Conservation (phyloP, 2,888 invertebrate genomes). For the Acanthosepion lycidas region DNA sequence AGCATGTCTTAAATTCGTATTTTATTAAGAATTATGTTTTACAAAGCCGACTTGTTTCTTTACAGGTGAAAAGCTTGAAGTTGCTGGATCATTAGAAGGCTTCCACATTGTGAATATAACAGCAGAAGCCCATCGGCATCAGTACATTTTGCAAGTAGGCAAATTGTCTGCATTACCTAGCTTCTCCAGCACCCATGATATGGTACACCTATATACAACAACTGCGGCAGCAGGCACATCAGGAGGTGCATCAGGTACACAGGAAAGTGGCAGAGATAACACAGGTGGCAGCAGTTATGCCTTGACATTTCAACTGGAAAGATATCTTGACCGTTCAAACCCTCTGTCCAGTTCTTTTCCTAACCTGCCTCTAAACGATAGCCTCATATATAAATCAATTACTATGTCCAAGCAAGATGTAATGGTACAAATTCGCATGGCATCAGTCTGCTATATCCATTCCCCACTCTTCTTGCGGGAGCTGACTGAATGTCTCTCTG, state of each 20-base stretch:
- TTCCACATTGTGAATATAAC: constrained; percentile 90
- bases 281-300: constrained; percentile 35
- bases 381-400: constrained; percentile 35
- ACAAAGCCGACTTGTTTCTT: background rate
- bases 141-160: constrained; percentile 80
- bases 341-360: background rate
- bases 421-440: constrained; percentile 79
- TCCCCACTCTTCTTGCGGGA: constrained; percentile 89
- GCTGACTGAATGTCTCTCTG: constrained; percentile 89
- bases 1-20: too few relatives aligned
- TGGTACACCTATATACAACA: constrained; percentile 34
- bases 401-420: constrained; percentile 3
- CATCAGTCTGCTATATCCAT: constrained; percentile 94
- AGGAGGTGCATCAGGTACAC: background rate
- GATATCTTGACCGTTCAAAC: constrained; percentile 8
- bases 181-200: constrained; percentile 84
- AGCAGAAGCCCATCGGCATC: constrained; percentile 85
- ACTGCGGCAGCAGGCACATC: too few relatives aligned
- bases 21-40: too few relatives aligned
- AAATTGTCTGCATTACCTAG: constrained; percentile 76
- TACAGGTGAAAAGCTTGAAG: constrained; percentile 79
- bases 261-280: background rate
- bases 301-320: constrained; percentile 42
- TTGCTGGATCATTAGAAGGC: constrained; percentile 92
- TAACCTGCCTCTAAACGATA: constrained; percentile 23